Percentiles rank a stretch among this genome's conserved stretches.
phyloP scores from a whole-genome alignment of 2,113 vertebrate species.

The Sorex fumeus region DNA sequence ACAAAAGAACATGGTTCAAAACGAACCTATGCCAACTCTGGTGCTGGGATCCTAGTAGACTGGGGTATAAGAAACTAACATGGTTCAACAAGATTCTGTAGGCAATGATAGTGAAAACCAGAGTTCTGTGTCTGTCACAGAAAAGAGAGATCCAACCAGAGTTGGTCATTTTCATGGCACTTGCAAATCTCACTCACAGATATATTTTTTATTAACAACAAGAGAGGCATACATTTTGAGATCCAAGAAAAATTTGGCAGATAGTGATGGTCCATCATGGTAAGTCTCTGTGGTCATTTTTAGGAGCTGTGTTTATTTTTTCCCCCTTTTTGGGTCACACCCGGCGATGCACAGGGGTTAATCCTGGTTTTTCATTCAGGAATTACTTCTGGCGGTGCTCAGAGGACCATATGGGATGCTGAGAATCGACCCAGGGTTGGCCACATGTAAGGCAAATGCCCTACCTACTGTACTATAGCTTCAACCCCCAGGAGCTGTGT shows the following conservation, averaged over 20 bases:
- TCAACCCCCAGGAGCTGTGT: too few species aligned
- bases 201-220: background rate
- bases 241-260: background rate
- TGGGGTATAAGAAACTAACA: background rate
- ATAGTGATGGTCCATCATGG: background rate
- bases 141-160: background rate
- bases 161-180: background rate
- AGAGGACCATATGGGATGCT: too few species aligned
- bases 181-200: background rate
- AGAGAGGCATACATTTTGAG: background rate
- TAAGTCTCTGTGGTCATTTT: constrained; percentile 1
- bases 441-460: too few species aligned
- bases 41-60: background rate
- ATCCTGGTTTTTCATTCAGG: too few species aligned
- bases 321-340: too few species aligned
- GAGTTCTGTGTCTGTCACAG: background rate
- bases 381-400: too few species aligned
- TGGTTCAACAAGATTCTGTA: constrained; percentile 3
- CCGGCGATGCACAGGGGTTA: too few species aligned
- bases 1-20: background rate
- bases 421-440: too few species aligned
- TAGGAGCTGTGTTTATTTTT: background rate
- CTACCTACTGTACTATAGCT: too few species aligned
- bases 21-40: background rate
- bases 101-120: background rate